Percentiles rank a stretch among this genome's conserved stretches.
phyloP scores from a whole-genome alignment of 1,140 invertebrate species.

The Panagrolaimus sp. region DNA sequence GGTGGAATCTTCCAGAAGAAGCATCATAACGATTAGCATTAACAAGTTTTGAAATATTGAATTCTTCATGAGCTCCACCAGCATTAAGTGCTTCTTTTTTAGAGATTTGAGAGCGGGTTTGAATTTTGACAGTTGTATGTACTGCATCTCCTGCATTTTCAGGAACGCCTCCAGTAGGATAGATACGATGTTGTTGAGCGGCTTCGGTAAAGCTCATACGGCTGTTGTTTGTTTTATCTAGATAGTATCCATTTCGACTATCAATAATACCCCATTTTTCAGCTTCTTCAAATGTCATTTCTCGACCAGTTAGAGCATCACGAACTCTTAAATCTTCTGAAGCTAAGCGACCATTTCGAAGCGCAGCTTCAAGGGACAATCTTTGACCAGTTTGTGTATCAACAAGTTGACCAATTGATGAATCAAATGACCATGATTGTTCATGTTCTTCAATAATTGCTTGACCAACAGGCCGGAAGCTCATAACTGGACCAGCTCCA shows the following conservation, averaged over 20 bases:
- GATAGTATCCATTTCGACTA: conserved; percentile 66
- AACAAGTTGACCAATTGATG: conserved; percentile 41
- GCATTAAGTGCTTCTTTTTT: conserved; percentile 37
- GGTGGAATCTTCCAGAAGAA: conserved; percentile 29
- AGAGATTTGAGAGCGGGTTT: conserved; percentile 35
- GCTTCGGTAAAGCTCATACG: conserved; percentile 68
- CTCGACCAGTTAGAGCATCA: conserved; percentile 68
- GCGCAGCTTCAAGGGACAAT: conserved; percentile 69
- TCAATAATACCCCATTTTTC: conserved; percentile 69
- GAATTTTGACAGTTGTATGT: conserved; percentile 62
- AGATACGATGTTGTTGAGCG: conserved; percentile 53
- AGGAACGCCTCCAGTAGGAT: conserved; percentile 55
- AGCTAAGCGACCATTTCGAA: conserved; percentile 58
- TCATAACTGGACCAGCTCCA: conserved; percentile 50
- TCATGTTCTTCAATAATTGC: conserved; percentile 52
- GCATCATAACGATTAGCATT: conserved; percentile 25
- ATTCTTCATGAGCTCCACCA: not conserved
- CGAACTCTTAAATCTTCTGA: conserved; percentile 65
- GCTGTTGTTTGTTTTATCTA: conserved; percentile 68
- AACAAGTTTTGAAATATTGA: conserved; percentile 31
- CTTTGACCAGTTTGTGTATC: conserved; percentile 65
- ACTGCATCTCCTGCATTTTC: conserved; percentile 66
- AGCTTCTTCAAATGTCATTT: conserved; percentile 68
- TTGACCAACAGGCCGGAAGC: conserved; percentile 60
- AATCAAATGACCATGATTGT: conserved; percentile 51